Evolutionary conservation across 2,797 vertebrate species (phyloP).

Genomic region (Atherinosoma microstoma): DNA sequence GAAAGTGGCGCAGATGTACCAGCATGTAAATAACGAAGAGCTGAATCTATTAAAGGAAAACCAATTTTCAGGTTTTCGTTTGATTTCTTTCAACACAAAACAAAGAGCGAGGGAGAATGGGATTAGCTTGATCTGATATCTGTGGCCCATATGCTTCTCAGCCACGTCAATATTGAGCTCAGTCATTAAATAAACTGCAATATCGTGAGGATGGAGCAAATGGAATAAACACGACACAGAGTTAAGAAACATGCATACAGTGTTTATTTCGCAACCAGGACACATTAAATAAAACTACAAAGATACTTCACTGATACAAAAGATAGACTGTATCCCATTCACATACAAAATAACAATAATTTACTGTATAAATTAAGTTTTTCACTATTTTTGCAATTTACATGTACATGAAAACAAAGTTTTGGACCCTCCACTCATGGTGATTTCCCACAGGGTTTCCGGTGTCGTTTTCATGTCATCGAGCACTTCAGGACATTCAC

Average conservation of each 20-base stretch:
- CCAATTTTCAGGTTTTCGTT: slow-evolving; percentile 29
- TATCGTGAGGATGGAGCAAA: slow-evolving; percentile 2
- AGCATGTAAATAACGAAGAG: slow-evolving; percentile 31
- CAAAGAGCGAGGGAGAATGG: slow-evolving; percentile 11
- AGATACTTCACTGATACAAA: slow-evolving; percentile 88
- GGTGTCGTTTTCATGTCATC: slow-evolving; percentile 51
- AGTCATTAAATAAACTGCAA: slow-evolving; percentile 23
- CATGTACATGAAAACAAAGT: slow-evolving; percentile 79
- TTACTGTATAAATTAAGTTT: slow-evolving; percentile 90
- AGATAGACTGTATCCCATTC: slow-evolving; percentile 88
- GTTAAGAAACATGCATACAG: slow-evolving; percentile 88
- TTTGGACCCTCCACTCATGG: slow-evolving; percentile 37
- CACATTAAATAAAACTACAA: slow-evolving; percentile 89
- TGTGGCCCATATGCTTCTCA: slow-evolving; percentile 27
- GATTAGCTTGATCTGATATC: slow-evolving; percentile 39
- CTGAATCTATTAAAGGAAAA: slow-evolving; percentile 33
- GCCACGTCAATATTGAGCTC: slow-evolving; percentile 13
- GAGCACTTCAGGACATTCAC: slow-evolving; percentile 53
- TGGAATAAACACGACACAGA: slow-evolving; percentile 41
- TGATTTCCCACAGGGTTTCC: slow-evolving; percentile 44
- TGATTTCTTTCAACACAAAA: slow-evolving; percentile 7
- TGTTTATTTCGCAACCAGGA: slow-evolving; percentile 86
- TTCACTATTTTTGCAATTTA: slow-evolving; percentile 85
- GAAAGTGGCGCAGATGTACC: slow-evolving; percentile 43
- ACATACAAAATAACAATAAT: slow-evolving; percentile 89